Conservation (phyloP, 2,797 vertebrate species). For the Rhynchonycteris naso region DNA sequence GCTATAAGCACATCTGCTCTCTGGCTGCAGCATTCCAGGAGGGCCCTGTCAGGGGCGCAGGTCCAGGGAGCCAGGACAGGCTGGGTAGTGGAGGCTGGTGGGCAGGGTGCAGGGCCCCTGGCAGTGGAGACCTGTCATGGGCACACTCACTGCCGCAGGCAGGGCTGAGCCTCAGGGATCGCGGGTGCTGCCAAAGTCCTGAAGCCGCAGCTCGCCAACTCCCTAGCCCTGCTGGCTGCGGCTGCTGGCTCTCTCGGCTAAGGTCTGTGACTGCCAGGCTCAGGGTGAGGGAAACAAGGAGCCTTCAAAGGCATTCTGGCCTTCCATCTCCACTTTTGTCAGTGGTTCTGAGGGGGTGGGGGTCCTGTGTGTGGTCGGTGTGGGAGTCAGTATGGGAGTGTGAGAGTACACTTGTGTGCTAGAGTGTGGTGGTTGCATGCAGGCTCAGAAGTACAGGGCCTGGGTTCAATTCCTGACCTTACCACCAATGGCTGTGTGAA, state of each 20-base stretch:
- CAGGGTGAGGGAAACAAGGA: constrained; percentile 18
- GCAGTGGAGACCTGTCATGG: neutral
- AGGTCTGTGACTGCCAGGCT: neutral
- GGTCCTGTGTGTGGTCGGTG: neutral
- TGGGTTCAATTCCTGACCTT: neutral
- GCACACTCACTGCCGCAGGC: neutral
- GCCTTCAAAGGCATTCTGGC: neutral
- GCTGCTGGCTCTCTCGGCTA: constrained; percentile 55
- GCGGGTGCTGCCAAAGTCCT: neutral
- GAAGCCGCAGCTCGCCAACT: neutral
- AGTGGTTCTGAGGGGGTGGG: neutral
- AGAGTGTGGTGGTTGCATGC: accelerated
- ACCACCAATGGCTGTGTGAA: neutral
- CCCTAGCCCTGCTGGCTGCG: constrained; percentile 35
- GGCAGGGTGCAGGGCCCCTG: neutral
- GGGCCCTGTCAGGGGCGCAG: constrained; percentile 80
- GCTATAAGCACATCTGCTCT: constrained; percentile 84
- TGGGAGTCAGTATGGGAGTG: neutral
- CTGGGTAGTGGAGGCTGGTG: neutral
- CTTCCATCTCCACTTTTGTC: neutral
- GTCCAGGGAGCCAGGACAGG: neutral
- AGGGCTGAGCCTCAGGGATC: constrained; percentile 51
- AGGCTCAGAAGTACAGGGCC: neutral
- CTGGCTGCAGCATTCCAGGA: constrained; percentile 83
- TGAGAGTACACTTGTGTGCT: neutral